A percentile compares a stretch with the other conserved stretches of the same genome.
Evolutionary conservation across 2,888 invertebrate genomes (phyloP).

Genomic region (Nyleta sp.): DNA sequence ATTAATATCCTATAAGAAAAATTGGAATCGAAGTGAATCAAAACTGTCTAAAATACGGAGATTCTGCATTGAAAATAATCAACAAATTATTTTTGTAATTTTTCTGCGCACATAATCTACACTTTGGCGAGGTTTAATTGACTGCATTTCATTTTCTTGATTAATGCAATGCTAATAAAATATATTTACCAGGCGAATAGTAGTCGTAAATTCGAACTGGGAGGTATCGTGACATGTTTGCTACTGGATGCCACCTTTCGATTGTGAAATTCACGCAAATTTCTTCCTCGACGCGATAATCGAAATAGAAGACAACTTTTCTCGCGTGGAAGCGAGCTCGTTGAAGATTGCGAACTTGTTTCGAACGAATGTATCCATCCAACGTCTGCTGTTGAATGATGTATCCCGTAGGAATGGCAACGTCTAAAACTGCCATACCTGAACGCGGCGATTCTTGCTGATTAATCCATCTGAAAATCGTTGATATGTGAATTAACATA

Average conservation of each 20-base stretch:
- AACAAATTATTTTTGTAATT: too few species aligned
- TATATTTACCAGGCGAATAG: conserved; percentile 93
- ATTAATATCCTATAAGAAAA: too few species aligned
- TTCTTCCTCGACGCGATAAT: conserved; percentile 91
- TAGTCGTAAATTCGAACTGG: conserved; percentile 97
- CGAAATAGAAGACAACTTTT: conserved; percentile 96
- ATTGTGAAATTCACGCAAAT: conserved; percentile 96
- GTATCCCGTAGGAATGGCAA: conserved; percentile 95
- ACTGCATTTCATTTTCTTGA: too few species aligned
- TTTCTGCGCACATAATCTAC: too few species aligned
- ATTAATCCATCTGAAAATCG: conserved; percentile 88
- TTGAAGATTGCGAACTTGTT: conserved; percentile 90
- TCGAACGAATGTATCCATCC: conserved; percentile 92
- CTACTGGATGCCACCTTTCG: conserved; percentile 97
- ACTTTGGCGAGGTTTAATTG: too few species aligned
- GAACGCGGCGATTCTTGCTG: conserved; percentile 90
- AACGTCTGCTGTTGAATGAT: conserved; percentile 95
- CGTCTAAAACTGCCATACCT: conserved; percentile 94
- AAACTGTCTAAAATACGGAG: too few species aligned
- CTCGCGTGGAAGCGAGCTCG: conserved; percentile 91
- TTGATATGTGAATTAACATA: neutral
- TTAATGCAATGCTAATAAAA: too few species aligned
- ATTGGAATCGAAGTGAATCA: too few species aligned
- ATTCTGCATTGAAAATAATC: too few species aligned
- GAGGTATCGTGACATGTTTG: conserved; percentile 97